phyloP scores from a whole-genome alignment of 2,888 invertebrate genomes.

The Aspidiotus rigidus region DNA sequence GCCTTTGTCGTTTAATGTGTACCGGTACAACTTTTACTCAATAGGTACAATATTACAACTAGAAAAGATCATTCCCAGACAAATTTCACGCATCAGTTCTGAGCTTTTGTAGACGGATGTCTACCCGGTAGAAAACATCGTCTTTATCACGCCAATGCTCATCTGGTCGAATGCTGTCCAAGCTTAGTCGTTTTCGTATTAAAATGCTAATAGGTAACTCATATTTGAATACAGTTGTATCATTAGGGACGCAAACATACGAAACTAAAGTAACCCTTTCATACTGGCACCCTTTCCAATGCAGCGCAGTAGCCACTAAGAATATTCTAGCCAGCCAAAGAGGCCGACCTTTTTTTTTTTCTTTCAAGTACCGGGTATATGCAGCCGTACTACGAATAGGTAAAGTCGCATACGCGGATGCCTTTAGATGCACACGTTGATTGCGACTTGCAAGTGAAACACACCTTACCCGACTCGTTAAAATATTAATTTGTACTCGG shows the following conservation, averaged over 20 bases:
- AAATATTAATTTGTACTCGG: background rate
- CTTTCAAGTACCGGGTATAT: too few relatives aligned
- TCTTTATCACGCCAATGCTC: background rate
- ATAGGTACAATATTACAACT: too few relatives aligned
- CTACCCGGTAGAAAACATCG: too few relatives aligned
- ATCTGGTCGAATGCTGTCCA: background rate
- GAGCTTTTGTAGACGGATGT: too few relatives aligned
- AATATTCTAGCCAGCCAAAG: background rate
- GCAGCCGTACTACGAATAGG: background rate
- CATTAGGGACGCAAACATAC: background rate
- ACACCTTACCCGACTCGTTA: background rate
- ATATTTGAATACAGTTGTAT: background rate
- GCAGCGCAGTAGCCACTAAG: background rate
- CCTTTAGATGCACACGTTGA: background rate
- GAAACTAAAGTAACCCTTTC: background rate
- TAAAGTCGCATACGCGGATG: background rate
- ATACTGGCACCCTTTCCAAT: background rate
- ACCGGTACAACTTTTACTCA: too few relatives aligned
- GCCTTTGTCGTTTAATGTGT: too few relatives aligned
- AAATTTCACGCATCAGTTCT: too few relatives aligned
- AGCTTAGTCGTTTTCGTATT: background rate
- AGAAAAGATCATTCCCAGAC: too few relatives aligned
- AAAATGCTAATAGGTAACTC: background rate
- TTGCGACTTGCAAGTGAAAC: background rate
- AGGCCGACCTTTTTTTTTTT: background rate